Base-by-base conservation (phyloP, 2,113 vertebrate species). In the Perca schrenkii region DNA sequence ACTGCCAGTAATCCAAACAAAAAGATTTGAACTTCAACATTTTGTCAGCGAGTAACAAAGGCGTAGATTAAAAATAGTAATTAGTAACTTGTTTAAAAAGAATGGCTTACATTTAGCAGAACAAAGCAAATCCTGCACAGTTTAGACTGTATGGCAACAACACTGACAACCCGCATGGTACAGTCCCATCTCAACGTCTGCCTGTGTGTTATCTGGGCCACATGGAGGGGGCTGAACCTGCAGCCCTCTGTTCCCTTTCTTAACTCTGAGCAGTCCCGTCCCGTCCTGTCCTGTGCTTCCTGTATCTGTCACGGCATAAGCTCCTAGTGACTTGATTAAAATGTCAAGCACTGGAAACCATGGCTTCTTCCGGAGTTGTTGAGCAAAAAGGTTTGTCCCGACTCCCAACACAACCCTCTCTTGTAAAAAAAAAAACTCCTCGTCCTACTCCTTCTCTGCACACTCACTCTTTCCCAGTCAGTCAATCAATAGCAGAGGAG, bases 1-100 rank as follows among this genome's bases (percentile, higher is more conserved):
- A 97, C 93, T 98, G 97, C 98, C 98, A 99, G 91, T 98, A 99
- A 96, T 99, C 98, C 97, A 98, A 94, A 95, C 98, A 99, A 85
- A 98, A 96, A 60, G 97, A 96, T 96, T 99, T 99, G 74, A 99
- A 92, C 95, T 97, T 99, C 94, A 99, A 93, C 98, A 99, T 99
- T 91, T 91, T 96, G 72, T 75, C 86, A 36, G 77, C 65, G 16
- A 10, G 19, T 19, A 49, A 52, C 2, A 57, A 7, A 69, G 47
- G 36, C 74, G 84, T n/a, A 73, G 34, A 47, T 61, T 25, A 61
- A 80, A 79, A 85, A 34, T 40, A 40, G 36, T 40, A 40, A 34
- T 34, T 34, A 34, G 6, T 34, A 34, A 34, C 34, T 34, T 40
- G 16, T 10, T 72, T 53, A 43, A 70, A 73, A 49, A 53, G 5